These are phyloP conservation scores for Lepus americanus DNA, from an alignment of 2,113 vertebrate genomes.

Conservation along the genomic window DNA sequence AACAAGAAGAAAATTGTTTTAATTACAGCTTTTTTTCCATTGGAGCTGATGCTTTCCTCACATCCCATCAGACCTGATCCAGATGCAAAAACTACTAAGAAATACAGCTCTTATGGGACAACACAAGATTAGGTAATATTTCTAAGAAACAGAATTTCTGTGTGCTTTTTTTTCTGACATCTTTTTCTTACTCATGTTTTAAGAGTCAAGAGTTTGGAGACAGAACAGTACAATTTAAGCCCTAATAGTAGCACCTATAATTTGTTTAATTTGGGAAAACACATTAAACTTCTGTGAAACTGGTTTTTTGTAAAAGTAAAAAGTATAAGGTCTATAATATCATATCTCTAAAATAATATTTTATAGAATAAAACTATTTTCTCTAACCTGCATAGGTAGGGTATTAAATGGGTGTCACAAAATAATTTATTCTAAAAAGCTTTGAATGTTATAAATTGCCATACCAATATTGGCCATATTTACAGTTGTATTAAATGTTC, in stretches of 20 bases:
- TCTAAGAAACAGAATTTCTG: not conserved
- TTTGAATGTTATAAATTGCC: not conserved
- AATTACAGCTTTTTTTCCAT: constrained; percentile 11
- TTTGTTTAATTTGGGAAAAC: not conserved
- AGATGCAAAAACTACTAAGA: not conserved
- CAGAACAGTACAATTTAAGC: not conserved
- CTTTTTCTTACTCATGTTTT: not conserved
- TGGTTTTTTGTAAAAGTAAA: not conserved
- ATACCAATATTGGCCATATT: not conserved
- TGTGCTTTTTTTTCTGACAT: not conserved
- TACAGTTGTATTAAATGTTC: not conserved
- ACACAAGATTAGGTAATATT: not conserved
- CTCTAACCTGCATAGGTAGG: not conserved
- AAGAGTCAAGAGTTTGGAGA: constrained; percentile 14
- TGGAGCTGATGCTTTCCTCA: not conserved
- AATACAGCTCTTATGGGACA: not conserved
- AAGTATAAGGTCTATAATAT: not conserved
- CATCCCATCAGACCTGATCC: not conserved
- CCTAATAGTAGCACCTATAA: not conserved
- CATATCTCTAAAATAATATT: not conserved
- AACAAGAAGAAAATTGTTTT: not conserved
- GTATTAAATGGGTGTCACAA: not conserved
- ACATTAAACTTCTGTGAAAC: not conserved
- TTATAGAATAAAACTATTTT: not conserved
- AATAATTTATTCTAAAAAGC: not conserved